A percentile compares a stretch with the other conserved stretches of the same genome.
Conservation (phyloP, 1,140 invertebrate genomes). For the Amphibalanus amphitrite region DNA sequence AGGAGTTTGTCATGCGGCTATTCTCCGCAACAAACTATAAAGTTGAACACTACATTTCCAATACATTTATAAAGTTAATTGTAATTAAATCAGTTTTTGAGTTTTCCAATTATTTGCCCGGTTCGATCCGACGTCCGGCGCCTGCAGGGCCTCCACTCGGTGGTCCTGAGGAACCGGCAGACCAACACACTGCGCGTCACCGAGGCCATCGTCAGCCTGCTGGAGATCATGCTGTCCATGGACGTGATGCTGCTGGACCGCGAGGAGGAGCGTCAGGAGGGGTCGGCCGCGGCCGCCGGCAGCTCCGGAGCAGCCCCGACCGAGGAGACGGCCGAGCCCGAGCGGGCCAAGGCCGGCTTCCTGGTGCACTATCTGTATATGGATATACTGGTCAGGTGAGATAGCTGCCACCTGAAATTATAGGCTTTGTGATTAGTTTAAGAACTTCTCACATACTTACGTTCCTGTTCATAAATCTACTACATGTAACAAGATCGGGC, state of each 20-base stretch:
- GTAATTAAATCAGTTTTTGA: neutral
- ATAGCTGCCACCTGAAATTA: neutral
- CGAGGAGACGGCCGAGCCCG: slow-evolving; percentile 10
- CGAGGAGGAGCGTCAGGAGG: slow-evolving; percentile 5
- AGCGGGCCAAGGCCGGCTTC: slow-evolving; percentile 19
- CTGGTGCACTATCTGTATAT: slow-evolving; percentile 31
- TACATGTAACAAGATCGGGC: neutral
- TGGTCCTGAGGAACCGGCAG: slow-evolving; percentile 53
- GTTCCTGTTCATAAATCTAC: neutral
- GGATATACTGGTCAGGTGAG: slow-evolving; percentile 32
- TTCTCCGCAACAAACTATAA: neutral
- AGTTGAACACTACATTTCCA: neutral
- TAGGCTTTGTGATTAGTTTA: neutral
- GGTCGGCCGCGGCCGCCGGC: slow-evolving; percentile 7
- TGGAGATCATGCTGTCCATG: slow-evolving; percentile 74
- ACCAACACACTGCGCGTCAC: slow-evolving; percentile 68
- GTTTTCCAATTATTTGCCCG: neutral
- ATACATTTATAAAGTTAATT: neutral
- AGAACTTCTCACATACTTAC: neutral
- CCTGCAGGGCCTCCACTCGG: slow-evolving; percentile 65
- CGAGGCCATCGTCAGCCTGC: slow-evolving; percentile 72
- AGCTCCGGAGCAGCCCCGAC: slow-evolving; percentile 14
- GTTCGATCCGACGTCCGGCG: too few species aligned
- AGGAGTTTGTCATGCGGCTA: neutral
- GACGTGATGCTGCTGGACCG: slow-evolving; percentile 38